Percentiles rank a stretch among this genome's conserved stretches.
Evolutionary conservation across 1,140 invertebrate genomes (phyloP).

Genomic region (Drosophila navojoa): DNA sequence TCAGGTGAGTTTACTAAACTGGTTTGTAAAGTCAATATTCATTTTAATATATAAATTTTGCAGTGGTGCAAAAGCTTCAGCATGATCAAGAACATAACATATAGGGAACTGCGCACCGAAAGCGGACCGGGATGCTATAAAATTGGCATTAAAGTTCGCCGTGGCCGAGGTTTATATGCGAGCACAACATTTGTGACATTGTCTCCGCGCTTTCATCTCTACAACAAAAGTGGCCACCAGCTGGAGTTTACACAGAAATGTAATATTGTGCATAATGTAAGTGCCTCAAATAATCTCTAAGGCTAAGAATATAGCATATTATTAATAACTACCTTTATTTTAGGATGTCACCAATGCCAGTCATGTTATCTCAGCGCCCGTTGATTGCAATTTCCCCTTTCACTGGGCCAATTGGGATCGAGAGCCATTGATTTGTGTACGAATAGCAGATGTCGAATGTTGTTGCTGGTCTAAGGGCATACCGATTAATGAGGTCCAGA

Average conservation of each 20-base stretch:
- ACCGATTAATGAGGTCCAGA: constrained; percentile 92
- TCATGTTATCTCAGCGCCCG: constrained; percentile 90
- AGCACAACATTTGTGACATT: constrained; percentile 96
- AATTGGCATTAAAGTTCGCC: constrained; percentile 94
- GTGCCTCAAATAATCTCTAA: constrained; percentile 21
- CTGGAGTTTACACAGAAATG: constrained; percentile 95
- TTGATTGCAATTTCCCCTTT: constrained; percentile 95
- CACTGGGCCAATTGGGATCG: constrained; percentile 97
- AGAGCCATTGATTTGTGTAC: constrained; percentile 94
- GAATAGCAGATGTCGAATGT: constrained; percentile 88
- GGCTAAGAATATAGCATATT: no score
- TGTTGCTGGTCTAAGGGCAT: constrained; percentile 98
- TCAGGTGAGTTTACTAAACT: constrained; percentile 38
- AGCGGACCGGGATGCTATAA: constrained; percentile 85
- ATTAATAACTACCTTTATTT: no score
- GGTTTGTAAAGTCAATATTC: no score
- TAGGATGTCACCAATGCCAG: constrained; percentile 84
- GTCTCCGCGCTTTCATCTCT: constrained; percentile 95
- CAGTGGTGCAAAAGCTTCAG: constrained; percentile 94
- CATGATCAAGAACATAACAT: constrained; percentile 71
- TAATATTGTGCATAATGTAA: constrained; percentile 87
- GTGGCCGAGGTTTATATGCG: constrained; percentile 93
- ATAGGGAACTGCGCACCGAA: constrained; percentile 72
- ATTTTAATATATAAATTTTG: constrained; percentile 39
- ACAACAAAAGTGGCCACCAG: constrained; percentile 93